These are phyloP conservation scores for Cladopsammia gracilis DNA, from an alignment of 64 coral and sea anemone species.

Conservation along the genomic window DNA sequence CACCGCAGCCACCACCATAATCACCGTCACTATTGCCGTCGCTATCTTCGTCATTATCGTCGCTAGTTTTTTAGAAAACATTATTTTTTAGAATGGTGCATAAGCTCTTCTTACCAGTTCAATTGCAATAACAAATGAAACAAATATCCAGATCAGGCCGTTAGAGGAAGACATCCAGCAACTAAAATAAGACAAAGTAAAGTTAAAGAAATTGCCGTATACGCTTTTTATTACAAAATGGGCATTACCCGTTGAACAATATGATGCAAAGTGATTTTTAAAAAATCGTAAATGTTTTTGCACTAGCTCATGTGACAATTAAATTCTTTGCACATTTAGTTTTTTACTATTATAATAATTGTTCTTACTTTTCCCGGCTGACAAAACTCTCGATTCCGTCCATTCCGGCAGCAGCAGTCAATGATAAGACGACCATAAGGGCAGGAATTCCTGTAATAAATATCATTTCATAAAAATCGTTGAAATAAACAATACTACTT, in stretches of 20 bases:
- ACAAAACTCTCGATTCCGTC: constrained; percentile 28
- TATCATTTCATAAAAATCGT: too few species aligned
- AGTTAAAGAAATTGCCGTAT: too few species aligned
- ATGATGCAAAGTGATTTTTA: too few species aligned
- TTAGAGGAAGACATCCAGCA: constrained; percentile 31
- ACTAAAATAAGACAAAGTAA: not conserved
- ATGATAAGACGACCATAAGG: not conserved
- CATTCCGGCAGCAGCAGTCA: constrained; percentile 12
- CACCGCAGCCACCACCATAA: not conserved
- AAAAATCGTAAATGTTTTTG: too few species aligned
- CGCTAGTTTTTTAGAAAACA: not conserved
- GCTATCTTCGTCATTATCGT: not conserved
- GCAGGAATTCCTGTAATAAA: constrained; percentile 5
- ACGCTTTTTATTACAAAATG: too few species aligned
- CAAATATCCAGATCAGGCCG: constrained; percentile 24
- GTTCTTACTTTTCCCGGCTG: constrained; percentile 1
- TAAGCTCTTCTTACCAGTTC: not conserved
- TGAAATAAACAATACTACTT: too few species aligned
- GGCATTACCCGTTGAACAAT: too few species aligned
- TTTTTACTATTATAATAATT: too few species aligned
- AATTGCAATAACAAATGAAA: constrained; percentile 12
- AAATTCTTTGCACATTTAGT: too few species aligned
- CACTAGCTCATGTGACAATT: too few species aligned
- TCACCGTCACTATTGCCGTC: not conserved
- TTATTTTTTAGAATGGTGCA: too few species aligned